Base-by-base conservation (phyloP, 1,140 invertebrate genomes). In the Cylas formicarius region DNA sequence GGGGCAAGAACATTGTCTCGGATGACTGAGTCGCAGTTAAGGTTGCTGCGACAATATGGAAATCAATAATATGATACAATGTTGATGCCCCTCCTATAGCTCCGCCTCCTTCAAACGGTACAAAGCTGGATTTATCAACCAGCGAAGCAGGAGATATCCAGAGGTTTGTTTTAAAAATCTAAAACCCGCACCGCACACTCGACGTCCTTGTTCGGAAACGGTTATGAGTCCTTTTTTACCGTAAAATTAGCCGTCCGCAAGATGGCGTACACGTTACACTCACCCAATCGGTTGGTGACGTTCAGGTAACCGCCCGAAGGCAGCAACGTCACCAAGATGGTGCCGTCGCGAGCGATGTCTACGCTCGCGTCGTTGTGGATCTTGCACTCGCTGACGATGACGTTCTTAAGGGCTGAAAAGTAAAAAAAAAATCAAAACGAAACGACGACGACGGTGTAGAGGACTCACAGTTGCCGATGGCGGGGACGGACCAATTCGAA, bases 331-430 rank as follows among this genome's bases (percentile, higher is more conserved):
- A 84, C 84, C 19, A 91, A 66, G 18, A 87, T 67, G n/a, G 75
- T 75, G 4, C 86, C 85, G 66, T 90, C 84, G 18, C 75, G 74
- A 1, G 86, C 88, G 44, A 90, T 81, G 61, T 88, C 86, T 46
- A 90, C 82, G 63, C 82, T 88, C 1, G 86, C 85, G 63, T 90
- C 86, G 59, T 90, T 91, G 56, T 89, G 85, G 28, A 92, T 85
- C 61, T 82, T 86, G 63, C 86, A 90, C 59, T 85, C 77, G 22
- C 72, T 71, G 3, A 90, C 86, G 6, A 91, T 80, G 24, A 91
- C 66, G 63, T 90, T 90, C 47, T 80, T 78, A 33, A 76, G 66
- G 53, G 74, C 82, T 86, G 54, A 8, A 74, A 71, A 46, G 31
- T 56, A 42, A 51, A 46, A 34, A 34, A 34, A 31, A 34, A 4